A percentile compares a stretch with the other conserved stretches of the same genome.
Evolutionary conservation across 2,888 invertebrate species (phyloP).

Genomic region (Pachycephus smyrnensis): DNA sequence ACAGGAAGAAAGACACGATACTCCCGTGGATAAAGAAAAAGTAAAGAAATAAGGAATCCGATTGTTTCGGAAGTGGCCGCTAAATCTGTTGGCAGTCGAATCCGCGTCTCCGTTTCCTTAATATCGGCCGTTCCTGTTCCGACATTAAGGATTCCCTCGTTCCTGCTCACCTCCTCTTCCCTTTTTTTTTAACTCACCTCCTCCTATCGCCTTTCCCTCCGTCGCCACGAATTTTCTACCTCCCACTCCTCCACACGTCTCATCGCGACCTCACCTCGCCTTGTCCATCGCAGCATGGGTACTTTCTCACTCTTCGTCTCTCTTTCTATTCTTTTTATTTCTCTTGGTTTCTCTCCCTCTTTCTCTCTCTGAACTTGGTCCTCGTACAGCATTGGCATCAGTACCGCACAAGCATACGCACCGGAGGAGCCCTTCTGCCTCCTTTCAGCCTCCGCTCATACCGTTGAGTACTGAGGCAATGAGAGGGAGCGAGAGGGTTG

Average conservation of each 20-base stretch:
- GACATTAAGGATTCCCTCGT: slow-evolving; percentile 3
- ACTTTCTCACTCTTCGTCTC: background rate
- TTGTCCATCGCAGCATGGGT: background rate
- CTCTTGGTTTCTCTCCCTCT: slow-evolving; percentile 15
- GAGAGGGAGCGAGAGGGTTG: slow-evolving; percentile 36
- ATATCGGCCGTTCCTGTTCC: background rate
- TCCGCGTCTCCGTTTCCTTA: slow-evolving; percentile 2
- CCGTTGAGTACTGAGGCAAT: slow-evolving; percentile 21
- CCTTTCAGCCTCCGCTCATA: slow-evolving; percentile 7
- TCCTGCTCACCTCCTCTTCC: slow-evolving; percentile 12
- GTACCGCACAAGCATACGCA: slow-evolving; percentile 44
- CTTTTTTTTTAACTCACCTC: slow-evolving; percentile 19
- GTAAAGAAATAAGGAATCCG: background rate
- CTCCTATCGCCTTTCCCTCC: slow-evolving; percentile 36
- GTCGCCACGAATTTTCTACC: slow-evolving; percentile 39
- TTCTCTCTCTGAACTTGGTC: slow-evolving; percentile 16
- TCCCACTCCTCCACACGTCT: slow-evolving; percentile 39
- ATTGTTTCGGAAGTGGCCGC: slow-evolving; percentile 14
- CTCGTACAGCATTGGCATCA: slow-evolving; percentile 28
- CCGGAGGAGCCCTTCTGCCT: slow-evolving; percentile 29
- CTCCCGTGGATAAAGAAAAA: background rate
- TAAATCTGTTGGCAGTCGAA: slow-evolving; percentile 7
- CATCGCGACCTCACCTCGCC: slow-evolving; percentile 28
- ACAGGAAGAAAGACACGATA: background rate
- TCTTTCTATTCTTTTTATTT: slow-evolving; percentile 23